These are phyloP conservation scores for Alca torda DNA, from an alignment of 2,797 vertebrate genomes.

Conservation along the genomic window DNA sequence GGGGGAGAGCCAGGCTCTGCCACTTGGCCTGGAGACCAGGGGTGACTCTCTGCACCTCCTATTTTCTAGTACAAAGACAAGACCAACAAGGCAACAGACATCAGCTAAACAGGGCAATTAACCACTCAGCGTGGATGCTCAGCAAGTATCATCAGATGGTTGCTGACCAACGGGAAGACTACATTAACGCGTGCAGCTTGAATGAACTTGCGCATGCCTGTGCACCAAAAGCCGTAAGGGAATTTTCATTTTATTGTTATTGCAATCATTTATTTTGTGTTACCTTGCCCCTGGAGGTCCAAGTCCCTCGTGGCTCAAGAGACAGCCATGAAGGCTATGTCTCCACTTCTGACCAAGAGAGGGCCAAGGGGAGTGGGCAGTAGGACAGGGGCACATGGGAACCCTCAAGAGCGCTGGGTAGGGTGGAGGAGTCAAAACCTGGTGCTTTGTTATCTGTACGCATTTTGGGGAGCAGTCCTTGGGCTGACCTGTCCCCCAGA, in stretches of 20 bases:
- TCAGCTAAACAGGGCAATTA: not conserved
- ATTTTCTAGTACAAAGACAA: not conserved
- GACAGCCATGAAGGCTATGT: not conserved
- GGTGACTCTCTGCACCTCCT: not conserved
- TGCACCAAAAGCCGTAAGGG: not conserved
- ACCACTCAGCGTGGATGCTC: not conserved
- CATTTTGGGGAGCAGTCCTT: not conserved
- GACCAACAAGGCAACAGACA: not conserved
- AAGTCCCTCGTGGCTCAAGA: not conserved
- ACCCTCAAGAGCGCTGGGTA: not conserved
- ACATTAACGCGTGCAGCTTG: not conserved
- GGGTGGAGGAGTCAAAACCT: not conserved
- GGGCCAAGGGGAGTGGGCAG: not conserved
- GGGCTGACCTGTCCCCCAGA: not conserved
- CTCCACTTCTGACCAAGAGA: not conserved
- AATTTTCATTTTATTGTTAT: not conserved
- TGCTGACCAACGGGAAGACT: not conserved
- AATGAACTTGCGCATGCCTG: not conserved
- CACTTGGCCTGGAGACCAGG: not conserved
- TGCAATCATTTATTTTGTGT: not conserved
- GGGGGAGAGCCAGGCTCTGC: not conserved
- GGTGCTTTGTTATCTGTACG: not conserved
- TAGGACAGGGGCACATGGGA: rapidly evolving
- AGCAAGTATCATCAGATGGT: not conserved
- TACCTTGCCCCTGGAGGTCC: not conserved